Base-by-base conservation (phyloP, 2,888 invertebrate genomes). In the Agonopterix heracliana region DNA sequence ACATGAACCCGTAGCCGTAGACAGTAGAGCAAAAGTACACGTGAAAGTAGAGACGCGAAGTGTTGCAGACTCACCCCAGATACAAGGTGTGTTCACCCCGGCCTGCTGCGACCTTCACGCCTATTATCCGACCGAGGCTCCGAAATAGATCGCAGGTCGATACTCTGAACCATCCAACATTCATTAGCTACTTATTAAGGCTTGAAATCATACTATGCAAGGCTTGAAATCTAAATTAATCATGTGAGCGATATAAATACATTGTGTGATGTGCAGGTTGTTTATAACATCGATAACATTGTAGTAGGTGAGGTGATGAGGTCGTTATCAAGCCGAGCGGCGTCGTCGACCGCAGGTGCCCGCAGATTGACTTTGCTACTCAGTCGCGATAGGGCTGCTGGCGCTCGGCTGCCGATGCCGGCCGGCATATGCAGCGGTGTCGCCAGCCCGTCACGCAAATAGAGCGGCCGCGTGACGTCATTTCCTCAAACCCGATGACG, bases 1-100 rank as follows among this genome's bases (percentile, higher is more conserved):
- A 26, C 26, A 26, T 26, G 26, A 26, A 26, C 26, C 7, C 26
- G 26, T 26, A 26, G 26, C 26, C 26, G 26, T 26, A 26, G 26
- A 26, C 26, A 26, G 5, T 26, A 26, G 26, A 26, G 26, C 26
- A 26, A 26, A 26, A 26, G 26, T 26, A 26, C 26, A 26, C 26
- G 26, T 26, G 26, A 26, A 26, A 26, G 26, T 26, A 26, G 26
- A 9, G 38, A n/a, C 10, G 38, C 38, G 4, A n/a, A 38, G 38
- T n/a, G n/a, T 1, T 38, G 38, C 38, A n/a, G 38, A 38, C 38
- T 9, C 38, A 38, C 76, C 74, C 74, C 71, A 72, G 73, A 69
- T 70, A 77, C 73, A 69, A 72, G 61, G 83, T 81, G 64, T 77
- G 71, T 75, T 80, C 71, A 82, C 81, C 81, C 67, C 67, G 63